Conservation (phyloP, 92 coral and sea anemone species). For the Galaxea fascicularis region DNA sequence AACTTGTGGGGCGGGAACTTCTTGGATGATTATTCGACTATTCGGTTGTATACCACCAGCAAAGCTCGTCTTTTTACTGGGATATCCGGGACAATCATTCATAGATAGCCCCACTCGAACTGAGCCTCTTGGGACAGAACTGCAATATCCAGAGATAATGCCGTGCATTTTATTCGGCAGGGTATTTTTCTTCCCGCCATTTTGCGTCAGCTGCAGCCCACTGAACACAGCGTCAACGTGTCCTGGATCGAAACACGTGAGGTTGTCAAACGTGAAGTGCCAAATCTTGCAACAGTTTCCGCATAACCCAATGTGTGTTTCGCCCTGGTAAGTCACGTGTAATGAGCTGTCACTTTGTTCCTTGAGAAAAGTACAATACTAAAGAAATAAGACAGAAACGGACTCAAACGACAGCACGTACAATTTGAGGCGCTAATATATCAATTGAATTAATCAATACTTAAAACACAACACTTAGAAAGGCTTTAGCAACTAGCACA, state of each 20-base stretch:
- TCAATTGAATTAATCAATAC: no score
- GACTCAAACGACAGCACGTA: background rate
- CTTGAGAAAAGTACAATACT: slow-evolving; percentile 74
- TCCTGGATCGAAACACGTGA: slow-evolving; percentile 75
- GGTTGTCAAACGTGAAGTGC: slow-evolving; percentile 79
- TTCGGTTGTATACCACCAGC: slow-evolving; percentile 43
- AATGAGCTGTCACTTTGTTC: slow-evolving; percentile 44
- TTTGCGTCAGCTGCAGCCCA: slow-evolving; percentile 55
- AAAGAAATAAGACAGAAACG: background rate
- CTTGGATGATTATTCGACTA: slow-evolving; percentile 76
- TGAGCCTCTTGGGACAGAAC: slow-evolving; percentile 60
- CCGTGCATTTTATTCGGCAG: slow-evolving; percentile 80
- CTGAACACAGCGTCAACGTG: slow-evolving; percentile 70
- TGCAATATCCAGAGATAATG: slow-evolving; percentile 80
- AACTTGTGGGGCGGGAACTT: slow-evolving; percentile 59
- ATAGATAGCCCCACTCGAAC: slow-evolving; percentile 66
- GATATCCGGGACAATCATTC: slow-evolving; percentile 64
- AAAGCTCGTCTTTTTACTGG: slow-evolving; percentile 18
- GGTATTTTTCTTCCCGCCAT: slow-evolving; percentile 54
- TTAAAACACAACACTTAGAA: no score
- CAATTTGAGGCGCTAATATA: no score
- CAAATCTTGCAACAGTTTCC: slow-evolving; percentile 77
- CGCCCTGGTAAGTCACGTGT: slow-evolving; percentile 80
- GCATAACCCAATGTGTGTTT: slow-evolving; percentile 78
- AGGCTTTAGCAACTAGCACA: no score